These are phyloP conservation scores for Cheilosia vulpina DNA, from an alignment of 2,888 invertebrate genomes.

Conservation along the genomic window DNA sequence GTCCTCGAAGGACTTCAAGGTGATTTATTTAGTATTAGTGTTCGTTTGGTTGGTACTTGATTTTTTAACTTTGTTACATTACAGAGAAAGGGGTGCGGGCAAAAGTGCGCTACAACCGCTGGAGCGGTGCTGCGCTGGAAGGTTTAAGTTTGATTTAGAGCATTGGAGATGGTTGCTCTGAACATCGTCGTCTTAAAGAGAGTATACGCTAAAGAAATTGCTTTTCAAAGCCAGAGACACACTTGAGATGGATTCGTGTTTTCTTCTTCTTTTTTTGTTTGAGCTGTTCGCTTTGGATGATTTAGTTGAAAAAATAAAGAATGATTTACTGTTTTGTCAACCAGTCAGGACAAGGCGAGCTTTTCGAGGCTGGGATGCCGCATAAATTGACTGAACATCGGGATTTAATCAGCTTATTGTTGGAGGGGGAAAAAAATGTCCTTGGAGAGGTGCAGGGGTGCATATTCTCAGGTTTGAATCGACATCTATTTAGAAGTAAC, in stretches of 20 bases:
- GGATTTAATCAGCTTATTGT: not conserved
- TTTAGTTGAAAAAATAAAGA: constrained; percentile 15
- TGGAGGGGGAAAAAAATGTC: no score
- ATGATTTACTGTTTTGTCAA: constrained; percentile 37
- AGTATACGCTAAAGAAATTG: constrained; percentile 24
- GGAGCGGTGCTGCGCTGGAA: not conserved
- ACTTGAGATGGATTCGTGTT: constrained; percentile 27
- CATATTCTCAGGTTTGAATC: no score
- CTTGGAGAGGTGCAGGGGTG: no score
- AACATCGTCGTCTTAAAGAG: not conserved
- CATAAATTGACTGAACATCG: not conserved
- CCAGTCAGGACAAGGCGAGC: not conserved
- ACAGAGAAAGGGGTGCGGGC: constrained; percentile 22
- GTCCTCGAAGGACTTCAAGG: constrained; percentile 53
- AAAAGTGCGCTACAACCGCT: constrained; percentile 17
- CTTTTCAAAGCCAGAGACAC: constrained; percentile 30
- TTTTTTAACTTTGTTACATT: constrained; percentile 70
- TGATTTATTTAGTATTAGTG: constrained; percentile 73
- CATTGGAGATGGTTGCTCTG: constrained; percentile 18
- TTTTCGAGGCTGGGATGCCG: not conserved
- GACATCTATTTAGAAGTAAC: no score
- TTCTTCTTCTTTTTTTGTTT: constrained; percentile 1
- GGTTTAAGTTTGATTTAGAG: constrained; percentile 53
- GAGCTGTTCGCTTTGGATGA: not conserved
- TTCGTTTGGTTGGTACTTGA: constrained; percentile 61